Base-by-base conservation (phyloP, 2,797 vertebrate genomes). In the Semotilus atromaculatus region DNA sequence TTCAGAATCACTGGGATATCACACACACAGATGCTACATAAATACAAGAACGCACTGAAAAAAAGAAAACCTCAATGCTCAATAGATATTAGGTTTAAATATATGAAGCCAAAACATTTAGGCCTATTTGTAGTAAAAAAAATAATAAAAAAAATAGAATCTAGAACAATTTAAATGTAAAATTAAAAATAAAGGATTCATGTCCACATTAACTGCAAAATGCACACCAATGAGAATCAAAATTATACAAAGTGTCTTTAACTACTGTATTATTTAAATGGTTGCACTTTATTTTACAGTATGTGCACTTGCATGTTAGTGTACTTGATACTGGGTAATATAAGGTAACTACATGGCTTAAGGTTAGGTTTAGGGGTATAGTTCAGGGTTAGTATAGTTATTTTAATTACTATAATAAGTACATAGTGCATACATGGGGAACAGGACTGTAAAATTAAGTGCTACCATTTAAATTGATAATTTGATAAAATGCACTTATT, bases 1-100 rank as follows among this genome's bases (percentile, higher is more conserved):
- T 82, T 88, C 79, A 31, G 85, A 94, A 93, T 94, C 95, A 93
- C 93, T 93, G 93, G 93, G 92, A 95, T 95, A 96, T 93, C 94
- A 94, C 94, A 91, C 88, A 89, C 89, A 93, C 95, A 95, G 94
- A 95, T 95, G 95, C 94, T 82, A 68, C 66, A 38, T 80, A 88
- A 85, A 90, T 51, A 88, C 67, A 84, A 55, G 93, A 93, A 93
- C 92, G 87, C 82, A 90, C 66, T 58, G 1, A 43, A 43, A 43
- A 13, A 43, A 10, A 40, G 0, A 40, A 11, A 40, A 4, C 90
- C 92, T 91, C 90, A 88, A 92, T 89, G 88, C 87, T 87, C 38
- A 81, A 53, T 68, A 85, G 40, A 87, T 62, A 82, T 67, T 53
- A 23, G 7, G 4, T 43, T 31, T 53, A 8, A 75, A 51, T 53